phyloP scores from a whole-genome alignment of 64 coral and sea anemone genomes.

The Trachythela sp. region DNA sequence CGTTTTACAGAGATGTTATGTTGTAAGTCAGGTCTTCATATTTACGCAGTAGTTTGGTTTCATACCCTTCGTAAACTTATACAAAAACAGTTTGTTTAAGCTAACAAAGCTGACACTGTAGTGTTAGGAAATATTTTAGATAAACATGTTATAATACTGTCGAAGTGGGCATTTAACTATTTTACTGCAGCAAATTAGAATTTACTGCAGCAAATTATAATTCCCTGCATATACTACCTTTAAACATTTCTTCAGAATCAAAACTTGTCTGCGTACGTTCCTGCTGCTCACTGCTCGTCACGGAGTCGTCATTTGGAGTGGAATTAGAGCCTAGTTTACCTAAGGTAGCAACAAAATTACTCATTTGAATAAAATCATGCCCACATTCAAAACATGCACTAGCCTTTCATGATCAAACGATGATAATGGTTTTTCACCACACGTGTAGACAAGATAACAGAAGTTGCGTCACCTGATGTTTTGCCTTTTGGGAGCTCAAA shows the following conservation, averaged over 20 bases:
- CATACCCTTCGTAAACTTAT: no score
- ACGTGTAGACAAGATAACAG: neutral
- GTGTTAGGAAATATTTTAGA: no score
- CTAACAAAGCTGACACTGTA: no score
- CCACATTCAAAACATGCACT: neutral
- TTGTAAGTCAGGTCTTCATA: no score
- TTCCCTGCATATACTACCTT: neutral
- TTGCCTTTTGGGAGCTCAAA: constrained; percentile 98
- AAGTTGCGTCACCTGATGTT: constrained; percentile 29
- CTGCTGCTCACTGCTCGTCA: neutral
- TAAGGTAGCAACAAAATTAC: neutral
- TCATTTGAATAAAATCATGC: neutral
- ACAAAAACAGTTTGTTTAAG: no score
- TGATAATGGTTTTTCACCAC: no score
- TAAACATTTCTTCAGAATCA: neutral
- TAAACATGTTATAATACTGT: no score
- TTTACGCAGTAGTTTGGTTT: no score
- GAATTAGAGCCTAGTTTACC: neutral
- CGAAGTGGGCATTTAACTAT: no score
- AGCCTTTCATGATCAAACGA: no score
- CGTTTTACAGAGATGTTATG: no score
- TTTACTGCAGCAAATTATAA: neutral
- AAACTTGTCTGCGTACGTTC: neutral
- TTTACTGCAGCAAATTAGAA: no score
- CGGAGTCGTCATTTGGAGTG: neutral